These are phyloP conservation scores for Apteryx owenii DNA, from an alignment of 2,113 vertebrate species.

Conservation along the genomic window DNA sequence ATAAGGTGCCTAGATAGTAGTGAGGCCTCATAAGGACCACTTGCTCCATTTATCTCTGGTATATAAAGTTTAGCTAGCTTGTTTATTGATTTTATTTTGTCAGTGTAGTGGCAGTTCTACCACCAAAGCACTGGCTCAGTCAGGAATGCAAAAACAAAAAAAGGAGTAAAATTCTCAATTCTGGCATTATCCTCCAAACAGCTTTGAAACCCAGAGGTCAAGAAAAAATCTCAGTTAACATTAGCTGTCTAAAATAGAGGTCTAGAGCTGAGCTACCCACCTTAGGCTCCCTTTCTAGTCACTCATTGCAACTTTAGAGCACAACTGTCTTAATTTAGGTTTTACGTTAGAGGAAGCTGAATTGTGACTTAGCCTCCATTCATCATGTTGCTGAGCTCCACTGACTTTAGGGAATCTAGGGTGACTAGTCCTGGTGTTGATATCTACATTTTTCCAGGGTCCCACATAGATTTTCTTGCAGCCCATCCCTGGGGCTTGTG, in stretches of 20 bases:
- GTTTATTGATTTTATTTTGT: neutral
- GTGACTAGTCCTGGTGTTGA: neutral
- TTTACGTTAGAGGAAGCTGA: neutral
- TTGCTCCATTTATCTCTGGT: neutral
- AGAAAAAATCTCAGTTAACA: neutral
- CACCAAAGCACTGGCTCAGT: neutral
- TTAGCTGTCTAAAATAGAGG: neutral
- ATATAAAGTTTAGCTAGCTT: neutral
- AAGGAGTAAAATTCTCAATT: neutral
- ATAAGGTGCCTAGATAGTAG: rapidly evolving
- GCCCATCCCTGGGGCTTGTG: too few species aligned
- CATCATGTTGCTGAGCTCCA: neutral
- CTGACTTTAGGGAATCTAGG: neutral
- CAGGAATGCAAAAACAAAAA: neutral
- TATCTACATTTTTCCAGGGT: neutral
- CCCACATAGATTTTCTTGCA: neutral
- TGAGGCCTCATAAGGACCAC: rapidly evolving
- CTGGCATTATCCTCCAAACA: neutral
- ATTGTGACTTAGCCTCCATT: neutral
- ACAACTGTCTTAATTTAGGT: neutral
- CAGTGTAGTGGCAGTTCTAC: neutral
- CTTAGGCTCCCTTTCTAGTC: neutral
- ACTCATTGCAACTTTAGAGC: neutral
- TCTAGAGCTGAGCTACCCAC: neutral
- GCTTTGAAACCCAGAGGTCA: neutral